Percentiles rank a stretch among this genome's conserved stretches.
phyloP scores from a whole-genome alignment of 2,113 vertebrate species.

The Pangasianodon hypophthalmus region DNA sequence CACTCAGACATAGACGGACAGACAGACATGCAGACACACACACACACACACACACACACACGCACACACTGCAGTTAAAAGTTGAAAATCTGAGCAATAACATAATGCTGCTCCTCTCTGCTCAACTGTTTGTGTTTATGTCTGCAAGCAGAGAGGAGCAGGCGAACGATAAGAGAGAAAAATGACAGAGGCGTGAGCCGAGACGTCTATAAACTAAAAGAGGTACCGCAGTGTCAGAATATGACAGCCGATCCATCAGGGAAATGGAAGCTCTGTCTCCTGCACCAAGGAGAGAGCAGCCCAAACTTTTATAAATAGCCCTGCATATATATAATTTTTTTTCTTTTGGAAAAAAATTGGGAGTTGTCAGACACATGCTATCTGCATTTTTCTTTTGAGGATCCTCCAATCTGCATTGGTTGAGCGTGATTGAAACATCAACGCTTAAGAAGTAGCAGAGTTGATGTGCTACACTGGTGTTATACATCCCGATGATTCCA shows the following conservation, averaged over 20 bases:
- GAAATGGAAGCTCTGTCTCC: constrained; percentile 82
- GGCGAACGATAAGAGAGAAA: constrained; percentile 67
- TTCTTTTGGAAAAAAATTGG: constrained; percentile 63
- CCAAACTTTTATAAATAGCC: constrained; percentile 77
- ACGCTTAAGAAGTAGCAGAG: constrained; percentile 58
- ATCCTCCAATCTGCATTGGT: constrained; percentile 38
- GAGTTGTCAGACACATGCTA: constrained; percentile 72
- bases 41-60: constrained; percentile 12
- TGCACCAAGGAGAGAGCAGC: constrained; percentile 76
- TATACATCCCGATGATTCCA: constrained; percentile 39
- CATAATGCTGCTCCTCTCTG: constrained; percentile 54
- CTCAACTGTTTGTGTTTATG: constrained; percentile 63
- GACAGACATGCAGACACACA: neutral
- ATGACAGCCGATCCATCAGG: constrained; percentile 86
- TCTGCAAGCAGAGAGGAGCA: constrained; percentile 40
- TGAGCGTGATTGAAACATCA: constrained; percentile 69
- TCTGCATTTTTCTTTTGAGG: constrained; percentile 61
- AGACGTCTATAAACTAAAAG: constrained; percentile 78
- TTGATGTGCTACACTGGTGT: constrained; percentile 51
- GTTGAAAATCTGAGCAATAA: constrained; percentile 37
- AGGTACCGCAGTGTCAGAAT: constrained; percentile 71
- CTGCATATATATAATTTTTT: constrained; percentile 41
- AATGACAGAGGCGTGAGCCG: constrained; percentile 66
- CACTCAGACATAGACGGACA: neutral
- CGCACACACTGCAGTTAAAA: constrained; percentile 21